Evolutionary conservation across 2,113 vertebrate species (phyloP), one percentile per base, ranked within the genome.

Genomic region (Ammodytes marinus): DNA sequence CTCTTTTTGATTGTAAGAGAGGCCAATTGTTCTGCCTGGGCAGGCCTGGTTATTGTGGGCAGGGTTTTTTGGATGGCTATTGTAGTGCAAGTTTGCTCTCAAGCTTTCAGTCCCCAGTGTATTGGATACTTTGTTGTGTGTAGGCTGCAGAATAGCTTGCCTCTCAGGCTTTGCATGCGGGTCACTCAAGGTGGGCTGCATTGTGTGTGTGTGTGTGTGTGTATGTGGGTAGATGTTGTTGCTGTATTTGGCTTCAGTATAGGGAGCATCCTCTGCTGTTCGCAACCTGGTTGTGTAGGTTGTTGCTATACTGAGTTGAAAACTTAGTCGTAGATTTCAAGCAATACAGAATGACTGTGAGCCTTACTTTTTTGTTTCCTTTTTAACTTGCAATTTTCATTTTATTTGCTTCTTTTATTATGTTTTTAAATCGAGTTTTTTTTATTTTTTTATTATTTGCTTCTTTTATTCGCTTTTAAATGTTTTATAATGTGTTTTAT

Each of bases 201-300:
- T 77, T 85, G 76, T 80, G 71, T 27, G 27, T 27, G 27, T 27
- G 27, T 27, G 27, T 27, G 27, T 27, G 27, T 50, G 86, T 55
- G 61, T 80, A 88, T 72, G 89, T 89, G 91, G 85, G 87, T 83
- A 52, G 86, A 83, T 74, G 85, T 79, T 64, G 86, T 80, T 89
- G 27, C 27, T 27, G 86, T 74, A 79, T 84, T 89, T 72, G 72
- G 75, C 67, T 17, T 70, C 35, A 27, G 52, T 45, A 39, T 42
- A 35, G 61, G 68, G 74, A 89, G 76, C 72, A 70, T 87, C 60
- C 50, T 37, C 5, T 9, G 43, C 47, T 74, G 68, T 83, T 91
- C 61, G 79, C 79, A 88, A 79, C 81, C 54, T 52, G 27, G 53
- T 1, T 73, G 84, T 86, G 91, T 89, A 82, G 89, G 90, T 71